These are phyloP conservation scores for Macrostomum lignano DNA, from an alignment of 1,140 invertebrate genomes.

Conservation along the genomic window DNA sequence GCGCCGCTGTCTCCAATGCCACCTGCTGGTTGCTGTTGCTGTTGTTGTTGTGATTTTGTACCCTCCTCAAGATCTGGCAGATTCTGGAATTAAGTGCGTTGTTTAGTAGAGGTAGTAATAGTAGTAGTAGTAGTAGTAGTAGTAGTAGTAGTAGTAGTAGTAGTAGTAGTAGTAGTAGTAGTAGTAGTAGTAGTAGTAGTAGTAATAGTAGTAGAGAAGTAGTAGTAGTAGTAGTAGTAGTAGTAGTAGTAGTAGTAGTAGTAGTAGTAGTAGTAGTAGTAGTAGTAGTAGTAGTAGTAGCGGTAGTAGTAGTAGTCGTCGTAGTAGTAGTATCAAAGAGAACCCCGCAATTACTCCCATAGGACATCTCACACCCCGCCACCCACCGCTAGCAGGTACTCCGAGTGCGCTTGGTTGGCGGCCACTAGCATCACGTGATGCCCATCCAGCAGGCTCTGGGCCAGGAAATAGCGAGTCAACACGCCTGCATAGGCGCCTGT, in stretches of 20 bases:
- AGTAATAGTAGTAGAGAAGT: background rate
- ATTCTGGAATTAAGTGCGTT: background rate
- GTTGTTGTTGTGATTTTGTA: conserved; percentile 1
- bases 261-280: conserved; percentile 1
- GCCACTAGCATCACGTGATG: too few relatives aligned
- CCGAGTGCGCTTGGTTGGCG: too few relatives aligned
- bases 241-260: conserved; percentile 3
- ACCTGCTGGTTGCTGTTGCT: background rate
- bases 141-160: conserved; percentile 1
- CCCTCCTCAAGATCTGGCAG: too few relatives aligned
- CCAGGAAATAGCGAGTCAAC: too few relatives aligned
- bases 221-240: too few relatives aligned
- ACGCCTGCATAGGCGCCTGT: too few relatives aligned
- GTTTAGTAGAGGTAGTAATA: conserved; percentile 3
- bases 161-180: background rate
- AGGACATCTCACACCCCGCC: too few relatives aligned
- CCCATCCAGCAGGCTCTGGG: too few relatives aligned
- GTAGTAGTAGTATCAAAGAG: background rate
- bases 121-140: conserved; percentile 3
- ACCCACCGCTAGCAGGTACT: too few relatives aligned
- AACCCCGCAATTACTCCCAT: too few relatives aligned
- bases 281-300: background rate
- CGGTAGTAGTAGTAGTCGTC: too few relatives aligned
- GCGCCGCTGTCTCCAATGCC: too few relatives aligned
- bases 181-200: background rate